Evolutionary conservation across 2,113 vertebrate species (phyloP).

Genomic region (Nycticryphes semicollaris): DNA sequence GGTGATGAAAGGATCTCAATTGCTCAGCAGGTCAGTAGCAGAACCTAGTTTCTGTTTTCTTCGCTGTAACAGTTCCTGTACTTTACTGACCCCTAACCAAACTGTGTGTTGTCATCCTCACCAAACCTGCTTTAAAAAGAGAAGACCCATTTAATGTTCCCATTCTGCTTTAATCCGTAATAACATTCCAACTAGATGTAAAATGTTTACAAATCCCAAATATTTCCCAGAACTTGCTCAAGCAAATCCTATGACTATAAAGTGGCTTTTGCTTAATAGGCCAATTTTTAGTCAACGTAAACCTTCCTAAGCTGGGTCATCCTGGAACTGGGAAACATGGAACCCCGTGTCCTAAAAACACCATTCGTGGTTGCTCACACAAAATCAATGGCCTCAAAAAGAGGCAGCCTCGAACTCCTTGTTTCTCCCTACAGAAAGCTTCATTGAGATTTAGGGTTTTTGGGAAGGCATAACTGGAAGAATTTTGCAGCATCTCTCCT

Average conservation of each 20-base stretch:
- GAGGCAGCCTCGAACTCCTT: not conserved
- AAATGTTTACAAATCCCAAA: not conserved
- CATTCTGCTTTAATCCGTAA: not conserved
- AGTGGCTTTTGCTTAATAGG: not conserved
- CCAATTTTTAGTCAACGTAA: not conserved
- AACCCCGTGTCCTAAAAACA: not conserved
- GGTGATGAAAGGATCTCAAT: not conserved
- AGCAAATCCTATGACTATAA: not conserved
- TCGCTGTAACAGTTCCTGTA: constrained; percentile 16
- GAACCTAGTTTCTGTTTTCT: constrained; percentile 36
- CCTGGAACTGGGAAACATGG: not conserved
- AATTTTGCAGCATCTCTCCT: not conserved
- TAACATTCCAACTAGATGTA: not conserved
- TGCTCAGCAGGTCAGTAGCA: constrained; percentile 51
- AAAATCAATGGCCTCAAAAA: not conserved
- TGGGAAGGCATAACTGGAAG: not conserved
- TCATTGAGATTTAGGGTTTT: not conserved
- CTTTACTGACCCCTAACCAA: constrained; percentile 23
- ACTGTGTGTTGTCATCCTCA: not conserved
- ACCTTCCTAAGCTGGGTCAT: not conserved
- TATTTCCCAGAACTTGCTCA: not conserved
- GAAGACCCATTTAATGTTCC: not conserved
- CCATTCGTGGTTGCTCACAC: accelerated
- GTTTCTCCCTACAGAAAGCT: not conserved
- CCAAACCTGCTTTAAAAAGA: not conserved